Evolutionary conservation across 2,113 vertebrate genomes (phyloP).

Genomic region (Spheniscus mendiculus): DNA sequence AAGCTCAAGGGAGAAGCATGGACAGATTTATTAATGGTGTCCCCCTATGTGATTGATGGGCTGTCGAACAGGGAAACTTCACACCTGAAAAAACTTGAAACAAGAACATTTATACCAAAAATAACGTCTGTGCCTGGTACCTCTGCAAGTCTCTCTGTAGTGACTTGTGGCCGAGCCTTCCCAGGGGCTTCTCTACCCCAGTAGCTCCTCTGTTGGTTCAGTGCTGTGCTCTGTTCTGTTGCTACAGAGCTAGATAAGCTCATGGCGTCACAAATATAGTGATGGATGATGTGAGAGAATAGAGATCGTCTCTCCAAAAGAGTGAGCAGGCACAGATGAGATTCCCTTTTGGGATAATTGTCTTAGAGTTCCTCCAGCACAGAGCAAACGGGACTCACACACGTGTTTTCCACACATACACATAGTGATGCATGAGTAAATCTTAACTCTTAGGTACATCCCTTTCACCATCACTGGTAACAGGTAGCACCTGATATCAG

Average conservation of each 20-base stretch:
- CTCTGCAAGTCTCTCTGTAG: background rate
- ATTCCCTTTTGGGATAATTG: background rate
- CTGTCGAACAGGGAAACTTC: conserved; percentile 52
- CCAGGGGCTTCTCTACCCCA: background rate
- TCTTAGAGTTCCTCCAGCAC: background rate
- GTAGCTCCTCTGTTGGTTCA: background rate
- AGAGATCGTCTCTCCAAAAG: background rate
- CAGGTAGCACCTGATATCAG: background rate
- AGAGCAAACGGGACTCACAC: background rate
- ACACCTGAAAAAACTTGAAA: conserved; percentile 63
- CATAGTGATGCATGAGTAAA: background rate
- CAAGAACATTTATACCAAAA: conserved; percentile 55
- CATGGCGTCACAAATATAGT: background rate
- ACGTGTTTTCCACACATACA: background rate
- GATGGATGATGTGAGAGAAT: background rate
- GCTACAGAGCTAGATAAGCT: background rate
- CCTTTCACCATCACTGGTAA: background rate
- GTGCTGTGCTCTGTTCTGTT: background rate
- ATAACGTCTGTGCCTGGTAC: background rate
- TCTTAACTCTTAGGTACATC: background rate
- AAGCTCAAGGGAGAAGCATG: conserved; percentile 42
- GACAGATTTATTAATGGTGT: conserved; percentile 69
- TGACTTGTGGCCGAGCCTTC: background rate
- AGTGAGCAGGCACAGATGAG: background rate
- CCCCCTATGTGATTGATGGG: conserved; percentile 50